Base-by-base conservation (phyloP, 2,797 vertebrate species). In the Sitta carolinensis region DNA sequence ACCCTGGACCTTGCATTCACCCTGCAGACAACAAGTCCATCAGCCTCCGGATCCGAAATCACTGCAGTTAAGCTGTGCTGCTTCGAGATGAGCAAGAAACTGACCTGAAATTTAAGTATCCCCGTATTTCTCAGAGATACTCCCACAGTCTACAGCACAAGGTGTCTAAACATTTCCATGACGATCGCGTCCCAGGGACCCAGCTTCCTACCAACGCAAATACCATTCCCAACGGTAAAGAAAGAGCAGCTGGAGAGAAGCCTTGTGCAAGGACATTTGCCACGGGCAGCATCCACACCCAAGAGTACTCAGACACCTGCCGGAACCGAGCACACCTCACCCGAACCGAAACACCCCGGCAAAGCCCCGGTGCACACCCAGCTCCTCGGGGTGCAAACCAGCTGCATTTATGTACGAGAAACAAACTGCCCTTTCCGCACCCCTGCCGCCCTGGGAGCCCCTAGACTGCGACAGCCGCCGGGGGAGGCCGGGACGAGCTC, bases 301-400 rank as follows among this genome's bases (percentile, higher is more conserved):
- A 4, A 0, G 11, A 7, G 7, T 1, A 3, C 2, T 5, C 29
- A 3, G 40, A 9, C 6, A 6, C 42, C 48, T 2, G 55, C 34
- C 17, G 21, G 25, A 51, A 29, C 7, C 9, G 4, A 25, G 25
- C 20, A 34, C 21, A 23, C 5, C 25, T 40, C 6, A 3, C 4
- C 4, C 58, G 18, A 13, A 7, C 22, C 30, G 1, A 1, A 5
- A 25, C 27, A 4, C 43, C 7, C 11, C 5, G 30, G 27, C 52
- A 11, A 16, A 29, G 14, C 0, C 16, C 17, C 32, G 0, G 18
- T 0, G 32, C 5, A 22, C 42, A 2, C 25, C 4, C 42, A 11
- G 2, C 1, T 7, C 51, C 63, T 2, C 1, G n/a, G 15, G 36
- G 7, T 1, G 11, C 47, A 16, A 34, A 29, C 29, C 4, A 10